Evolutionary conservation across 2,888 invertebrate genomes (phyloP), one percentile per base, ranked within the genome.

Genomic region (Trichogramma dendrolimi): DNA sequence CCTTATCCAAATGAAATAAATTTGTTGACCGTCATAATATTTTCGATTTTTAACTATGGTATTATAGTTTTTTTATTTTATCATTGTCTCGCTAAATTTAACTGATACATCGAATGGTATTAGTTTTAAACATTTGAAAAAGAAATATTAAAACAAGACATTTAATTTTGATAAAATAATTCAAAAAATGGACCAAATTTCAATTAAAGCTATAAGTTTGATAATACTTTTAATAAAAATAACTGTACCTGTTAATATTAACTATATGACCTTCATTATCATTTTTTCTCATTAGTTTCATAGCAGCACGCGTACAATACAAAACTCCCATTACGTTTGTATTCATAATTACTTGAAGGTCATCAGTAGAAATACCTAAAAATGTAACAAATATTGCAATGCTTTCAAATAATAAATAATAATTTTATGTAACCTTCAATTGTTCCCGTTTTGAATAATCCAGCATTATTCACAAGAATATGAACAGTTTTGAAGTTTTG

Each of bases 381-480:
- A 56, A 46, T 10, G 46, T 10, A 46, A 46, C 2, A 46, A 10
- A 46, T 46, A 46, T 10, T 10, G 2, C 10, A 10, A 10, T n/a
- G 8, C 46, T 46, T n/a, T 46, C 2, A 46, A 10, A 10, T 46
- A 46, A 10, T n/a, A n/a, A 46, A 46, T n/a, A 46, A 46, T 46
- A n/a, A 8, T n/a, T 46, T 46, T 27, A 27, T 27, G 27, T 27
- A 27, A 55, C 58, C 50, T 58, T 43, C 44, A 43, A 50, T 43
- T n/a, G 50, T 5, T 5, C 27, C n/a, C 5, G 63, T 43, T 5
- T 56, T 54, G 4, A 61, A 38, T 6, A 71, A 10, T 4, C 78
- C 80, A 27, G 79, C 79, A 64, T 79, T 79, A 58, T 80, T 80
- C 5, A 80, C 69, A 42, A 80, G 67, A 53, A 79, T 72, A 53